Evolutionary conservation across 2,113 vertebrate species (phyloP).

Genomic region (Promerops cafer): DNA sequence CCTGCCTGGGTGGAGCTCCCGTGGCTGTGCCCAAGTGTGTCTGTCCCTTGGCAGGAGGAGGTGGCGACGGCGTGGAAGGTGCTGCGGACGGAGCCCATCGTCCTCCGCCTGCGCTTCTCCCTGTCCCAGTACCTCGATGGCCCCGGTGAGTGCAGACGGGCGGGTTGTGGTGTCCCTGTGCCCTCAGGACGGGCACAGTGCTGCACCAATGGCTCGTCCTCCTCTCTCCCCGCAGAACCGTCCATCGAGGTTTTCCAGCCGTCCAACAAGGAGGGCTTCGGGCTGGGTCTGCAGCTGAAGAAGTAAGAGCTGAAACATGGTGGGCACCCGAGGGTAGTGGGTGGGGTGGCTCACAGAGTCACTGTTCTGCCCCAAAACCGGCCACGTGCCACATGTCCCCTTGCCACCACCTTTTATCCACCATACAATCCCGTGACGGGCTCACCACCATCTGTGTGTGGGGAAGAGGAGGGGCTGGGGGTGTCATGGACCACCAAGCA

Average conservation of each 20-base stretch:
- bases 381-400: accelerated
- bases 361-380: accelerated
- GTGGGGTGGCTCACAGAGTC: background rate
- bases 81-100: constrained; percentile 93
- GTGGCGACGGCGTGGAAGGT: constrained; percentile 99
- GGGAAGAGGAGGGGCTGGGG: background rate
- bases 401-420: background rate
- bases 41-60: constrained; percentile 83
- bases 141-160: constrained; percentile 80
- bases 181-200: accelerated
- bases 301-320: constrained; percentile 75
- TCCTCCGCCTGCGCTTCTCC: constrained; percentile 94
- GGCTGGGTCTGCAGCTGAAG: constrained; percentile 94
- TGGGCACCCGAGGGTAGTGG: background rate
- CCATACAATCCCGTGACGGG: accelerated
- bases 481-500: background rate
- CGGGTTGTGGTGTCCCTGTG: accelerated
- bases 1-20: background rate
- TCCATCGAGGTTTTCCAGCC: constrained; percentile 98
- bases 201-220: accelerated
- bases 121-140: constrained; percentile 99
- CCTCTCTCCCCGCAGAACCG: constrained; percentile 76
- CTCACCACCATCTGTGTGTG: background rate
- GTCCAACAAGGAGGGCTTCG: constrained; percentile 96
- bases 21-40: accelerated